These are phyloP conservation scores for Xiphophorus hellerii DNA, from an alignment of 2,113 vertebrate species.

Conservation along the genomic window DNA sequence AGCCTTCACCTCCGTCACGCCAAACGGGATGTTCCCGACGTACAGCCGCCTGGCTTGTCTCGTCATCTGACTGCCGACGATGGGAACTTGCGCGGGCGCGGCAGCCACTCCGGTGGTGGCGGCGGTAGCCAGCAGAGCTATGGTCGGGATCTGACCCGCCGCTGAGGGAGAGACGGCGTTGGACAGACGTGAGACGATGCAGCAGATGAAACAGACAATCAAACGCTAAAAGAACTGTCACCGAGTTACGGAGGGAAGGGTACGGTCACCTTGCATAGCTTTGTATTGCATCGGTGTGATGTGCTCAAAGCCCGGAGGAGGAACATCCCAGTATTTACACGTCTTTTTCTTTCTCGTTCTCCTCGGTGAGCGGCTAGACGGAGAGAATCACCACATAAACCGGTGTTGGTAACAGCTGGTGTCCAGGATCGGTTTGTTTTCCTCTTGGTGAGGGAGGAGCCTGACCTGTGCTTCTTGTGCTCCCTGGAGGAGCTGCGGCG, in stretches of 20 bases:
- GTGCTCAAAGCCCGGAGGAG: conserved; percentile 80
- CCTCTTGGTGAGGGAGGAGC: not conserved
- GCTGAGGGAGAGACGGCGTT: conserved; percentile 27
- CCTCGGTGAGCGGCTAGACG: conserved; percentile 68
- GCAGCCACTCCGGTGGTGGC: conserved; percentile 69
- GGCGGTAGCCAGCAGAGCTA: conserved; percentile 75
- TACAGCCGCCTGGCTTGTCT: conserved; percentile 81
- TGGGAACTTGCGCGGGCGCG: conserved; percentile 73
- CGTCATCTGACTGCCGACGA: conserved; percentile 82
- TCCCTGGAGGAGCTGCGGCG: conserved; percentile 75
- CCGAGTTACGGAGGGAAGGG: too few relatives aligned
- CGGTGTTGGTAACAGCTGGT: not conserved
- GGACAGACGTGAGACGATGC: too few relatives aligned
- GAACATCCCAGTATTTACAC: conserved; percentile 81
- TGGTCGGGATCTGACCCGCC: conserved; percentile 77
- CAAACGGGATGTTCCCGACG: conserved; percentile 83
- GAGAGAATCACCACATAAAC: not conserved
- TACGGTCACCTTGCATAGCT: conserved; percentile 80
- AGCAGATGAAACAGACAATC: too few relatives aligned
- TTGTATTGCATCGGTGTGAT: conserved; percentile 83
- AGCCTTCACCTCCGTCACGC: conserved; percentile 72
- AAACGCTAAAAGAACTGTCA: too few relatives aligned
- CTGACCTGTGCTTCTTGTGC: conserved; percentile 80
- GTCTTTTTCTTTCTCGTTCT: conserved; percentile 75
- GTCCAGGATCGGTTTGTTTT: too few relatives aligned